Conservation (phyloP, 2,797 vertebrate genomes). For the Pteronotus mesoamericanus region DNA sequence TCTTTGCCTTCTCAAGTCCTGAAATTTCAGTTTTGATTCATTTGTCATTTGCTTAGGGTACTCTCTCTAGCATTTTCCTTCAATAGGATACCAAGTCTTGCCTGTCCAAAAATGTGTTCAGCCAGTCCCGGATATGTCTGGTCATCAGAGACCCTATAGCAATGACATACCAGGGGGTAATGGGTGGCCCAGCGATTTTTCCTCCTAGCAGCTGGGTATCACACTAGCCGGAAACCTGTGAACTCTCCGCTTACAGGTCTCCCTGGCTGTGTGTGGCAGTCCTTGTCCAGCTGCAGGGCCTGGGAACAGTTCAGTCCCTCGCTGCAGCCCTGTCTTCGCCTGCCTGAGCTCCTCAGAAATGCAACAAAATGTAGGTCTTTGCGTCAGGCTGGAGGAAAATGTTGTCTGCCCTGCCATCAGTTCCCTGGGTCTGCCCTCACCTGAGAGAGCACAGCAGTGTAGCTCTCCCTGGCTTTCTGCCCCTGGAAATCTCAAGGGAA, state of each 20-base stretch:
- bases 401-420: neutral
- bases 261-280: neutral
- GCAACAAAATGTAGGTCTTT: neutral
- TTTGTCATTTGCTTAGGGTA: neutral
- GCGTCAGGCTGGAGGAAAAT: neutral
- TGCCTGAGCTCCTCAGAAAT: neutral
- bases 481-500: neutral
- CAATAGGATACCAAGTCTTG: neutral
- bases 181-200: neutral
- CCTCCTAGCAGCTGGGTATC: neutral
- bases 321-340: neutral
- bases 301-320: neutral
- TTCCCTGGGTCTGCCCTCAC: neutral
- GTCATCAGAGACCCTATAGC: neutral
- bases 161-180: neutral
- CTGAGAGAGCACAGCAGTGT: neutral
- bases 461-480: neutral
- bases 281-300: neutral
- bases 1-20: conserved; percentile 2
- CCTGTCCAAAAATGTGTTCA: neutral
- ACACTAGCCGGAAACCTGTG: neutral
- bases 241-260: neutral
- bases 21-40: conserved; percentile 5
- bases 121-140: neutral
- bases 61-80: neutral